phyloP scores from a whole-genome alignment of 2,113 vertebrate genomes.

The Gasterosteus nipponicus region DNA sequence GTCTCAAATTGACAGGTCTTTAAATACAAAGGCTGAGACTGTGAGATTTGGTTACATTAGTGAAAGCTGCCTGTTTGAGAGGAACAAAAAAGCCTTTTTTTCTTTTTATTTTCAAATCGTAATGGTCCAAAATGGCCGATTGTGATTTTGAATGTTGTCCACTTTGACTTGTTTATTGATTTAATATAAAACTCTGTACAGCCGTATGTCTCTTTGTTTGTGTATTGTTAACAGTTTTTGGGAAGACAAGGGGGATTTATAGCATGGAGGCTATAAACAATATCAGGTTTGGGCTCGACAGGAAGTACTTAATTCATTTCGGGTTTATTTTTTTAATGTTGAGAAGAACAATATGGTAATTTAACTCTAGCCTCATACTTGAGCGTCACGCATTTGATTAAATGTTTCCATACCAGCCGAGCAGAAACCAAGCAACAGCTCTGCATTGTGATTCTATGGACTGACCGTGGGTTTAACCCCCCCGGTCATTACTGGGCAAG shows the following conservation, averaged over 20 bases:
- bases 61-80: background rate
- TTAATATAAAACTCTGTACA: background rate
- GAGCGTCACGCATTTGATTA: background rate
- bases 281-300: background rate
- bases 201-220: background rate
- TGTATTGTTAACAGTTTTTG: background rate
- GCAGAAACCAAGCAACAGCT: conserved; percentile 28
- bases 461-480: conserved; percentile 67
- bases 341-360: conserved; percentile 4
- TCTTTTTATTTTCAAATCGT: background rate
- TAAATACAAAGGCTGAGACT: background rate
- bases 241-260: background rate
- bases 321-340: background rate
- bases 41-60: conserved; percentile 1
- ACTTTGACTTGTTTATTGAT: background rate
- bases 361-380: background rate
- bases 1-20: background rate
- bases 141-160: background rate
- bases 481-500: conserved; percentile 61
- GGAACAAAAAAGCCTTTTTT: background rate
- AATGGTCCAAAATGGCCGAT: background rate
- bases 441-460: conserved; percentile 35
- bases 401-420: conserved; percentile 17
- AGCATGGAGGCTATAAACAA: background rate
- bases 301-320: background rate